These are phyloP conservation scores for Lasioglossum villosulum DNA, from an alignment of 2,888 invertebrate species.

Conservation along the genomic window DNA sequence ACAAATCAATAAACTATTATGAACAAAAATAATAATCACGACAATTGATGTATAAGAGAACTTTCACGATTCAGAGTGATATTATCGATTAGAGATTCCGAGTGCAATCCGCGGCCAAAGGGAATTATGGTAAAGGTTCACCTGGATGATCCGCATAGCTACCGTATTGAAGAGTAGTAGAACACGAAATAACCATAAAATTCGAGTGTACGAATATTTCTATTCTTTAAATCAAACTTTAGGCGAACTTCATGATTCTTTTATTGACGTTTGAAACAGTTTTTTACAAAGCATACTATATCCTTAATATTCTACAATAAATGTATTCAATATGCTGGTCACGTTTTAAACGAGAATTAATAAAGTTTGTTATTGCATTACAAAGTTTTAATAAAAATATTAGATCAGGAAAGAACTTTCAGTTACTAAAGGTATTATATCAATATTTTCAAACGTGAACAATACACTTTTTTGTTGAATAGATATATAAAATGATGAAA, in stretches of 20 bases:
- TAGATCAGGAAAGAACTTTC: too few species aligned
- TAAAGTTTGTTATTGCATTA: too few species aligned
- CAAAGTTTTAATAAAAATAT: too few species aligned
- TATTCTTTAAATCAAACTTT: neutral
- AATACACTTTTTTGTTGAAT: too few species aligned
- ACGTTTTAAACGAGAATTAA: too few species aligned
- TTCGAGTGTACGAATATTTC: neutral
- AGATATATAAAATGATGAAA: too few species aligned
- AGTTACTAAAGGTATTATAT: too few species aligned
- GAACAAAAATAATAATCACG: neutral
- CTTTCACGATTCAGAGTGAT: neutral
- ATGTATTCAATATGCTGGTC: too few species aligned
- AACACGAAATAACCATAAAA: neutral
- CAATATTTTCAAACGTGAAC: too few species aligned
- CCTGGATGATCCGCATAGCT: neutral
- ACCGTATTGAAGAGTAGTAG: neutral
- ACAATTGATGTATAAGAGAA: neutral
- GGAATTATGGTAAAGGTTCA: neutral
- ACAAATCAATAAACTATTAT: neutral
- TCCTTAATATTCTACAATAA: neutral
- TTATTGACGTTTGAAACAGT: neutral
- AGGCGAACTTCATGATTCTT: neutral
- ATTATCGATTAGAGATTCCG: neutral
- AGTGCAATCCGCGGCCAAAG: neutral
- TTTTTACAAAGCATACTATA: neutral